These are phyloP conservation scores for Sycobia sp. DNA, from an alignment of 1,140 invertebrate genomes.

Conservation along the genomic window DNA sequence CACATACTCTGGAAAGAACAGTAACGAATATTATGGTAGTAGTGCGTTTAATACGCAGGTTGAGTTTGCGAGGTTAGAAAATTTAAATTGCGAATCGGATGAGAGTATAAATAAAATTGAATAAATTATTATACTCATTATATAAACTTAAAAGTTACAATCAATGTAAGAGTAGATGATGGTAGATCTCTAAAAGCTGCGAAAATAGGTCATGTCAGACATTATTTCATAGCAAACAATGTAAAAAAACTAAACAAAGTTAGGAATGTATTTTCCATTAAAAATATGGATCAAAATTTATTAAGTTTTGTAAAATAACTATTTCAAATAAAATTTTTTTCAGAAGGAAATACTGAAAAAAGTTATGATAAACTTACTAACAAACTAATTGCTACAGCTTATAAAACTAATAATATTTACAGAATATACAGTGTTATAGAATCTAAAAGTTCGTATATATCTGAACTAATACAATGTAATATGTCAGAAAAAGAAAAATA, in stretches of 20 bases:
- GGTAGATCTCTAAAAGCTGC: not conserved
- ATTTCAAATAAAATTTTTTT: too few relatives aligned
- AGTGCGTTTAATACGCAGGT: not conserved
- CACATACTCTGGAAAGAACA: too few relatives aligned
- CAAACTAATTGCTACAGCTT: constrained; percentile 19
- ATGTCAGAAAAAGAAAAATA: not conserved
- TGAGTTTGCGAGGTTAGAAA: not conserved
- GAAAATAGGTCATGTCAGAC: not conserved
- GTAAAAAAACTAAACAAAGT: not conserved
- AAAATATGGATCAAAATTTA: too few relatives aligned
- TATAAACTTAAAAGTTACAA: not conserved
- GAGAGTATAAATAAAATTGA: not conserved
- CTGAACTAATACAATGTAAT: not conserved
- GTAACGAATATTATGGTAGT: too few relatives aligned
- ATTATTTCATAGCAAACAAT: not conserved
- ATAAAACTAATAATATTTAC: constrained; percentile 6
- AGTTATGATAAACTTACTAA: not conserved
- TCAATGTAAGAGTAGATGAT: constrained; percentile 3
- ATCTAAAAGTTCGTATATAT: not conserved
- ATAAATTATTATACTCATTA: not conserved
- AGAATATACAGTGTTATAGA: not conserved
- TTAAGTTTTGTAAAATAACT: constrained; percentile 4
- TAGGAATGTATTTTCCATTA: not conserved
- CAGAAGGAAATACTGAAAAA: not conserved
- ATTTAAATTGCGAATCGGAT: not conserved